phyloP scores from a whole-genome alignment of 2,113 vertebrate species.

The Pao palembangensis region DNA sequence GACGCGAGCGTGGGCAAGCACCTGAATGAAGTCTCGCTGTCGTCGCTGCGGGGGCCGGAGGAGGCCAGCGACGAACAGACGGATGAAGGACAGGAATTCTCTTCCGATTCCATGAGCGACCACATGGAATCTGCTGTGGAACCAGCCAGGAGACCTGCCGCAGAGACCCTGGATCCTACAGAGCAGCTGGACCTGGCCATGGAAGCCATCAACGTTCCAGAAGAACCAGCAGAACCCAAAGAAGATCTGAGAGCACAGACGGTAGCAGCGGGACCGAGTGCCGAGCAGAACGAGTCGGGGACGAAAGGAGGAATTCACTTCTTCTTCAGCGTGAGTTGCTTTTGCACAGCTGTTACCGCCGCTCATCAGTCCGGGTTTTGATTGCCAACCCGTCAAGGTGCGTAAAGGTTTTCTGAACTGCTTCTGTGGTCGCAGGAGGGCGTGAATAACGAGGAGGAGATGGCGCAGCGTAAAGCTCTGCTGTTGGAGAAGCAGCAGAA shows the following conservation, averaged over 20 bases:
- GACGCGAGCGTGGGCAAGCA: slow-evolving; percentile 18
- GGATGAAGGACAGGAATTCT: slow-evolving; percentile 69
- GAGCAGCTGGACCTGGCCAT: slow-evolving; percentile 16
- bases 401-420: neutral
- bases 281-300: slow-evolving; percentile 70
- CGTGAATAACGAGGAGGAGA: slow-evolving; percentile 78
- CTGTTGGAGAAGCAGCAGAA: slow-evolving; percentile 84
- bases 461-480: slow-evolving; percentile 78
- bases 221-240: slow-evolving; percentile 20
- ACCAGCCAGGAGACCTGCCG: neutral
- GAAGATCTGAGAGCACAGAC: neutral
- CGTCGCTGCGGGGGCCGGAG: slow-evolving; percentile 61
- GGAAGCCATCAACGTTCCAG: neutral
- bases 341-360: neutral
- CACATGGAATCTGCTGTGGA: slow-evolving; percentile 63
- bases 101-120: slow-evolving; percentile 82
- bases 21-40: slow-evolving; percentile 75
- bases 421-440: slow-evolving; percentile 66
- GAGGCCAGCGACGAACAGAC: slow-evolving; percentile 69
- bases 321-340: slow-evolving; percentile 74
- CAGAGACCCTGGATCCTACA: slow-evolving; percentile 17
- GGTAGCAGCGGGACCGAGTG: slow-evolving; percentile 44
- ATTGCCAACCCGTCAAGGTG: too few relatives aligned
- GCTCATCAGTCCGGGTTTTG: too few relatives aligned
- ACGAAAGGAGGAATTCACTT: slow-evolving; percentile 74